These are phyloP conservation scores for Aphelocoma coerulescens DNA, from an alignment of 2,113 vertebrate species.

Conservation along the genomic window DNA sequence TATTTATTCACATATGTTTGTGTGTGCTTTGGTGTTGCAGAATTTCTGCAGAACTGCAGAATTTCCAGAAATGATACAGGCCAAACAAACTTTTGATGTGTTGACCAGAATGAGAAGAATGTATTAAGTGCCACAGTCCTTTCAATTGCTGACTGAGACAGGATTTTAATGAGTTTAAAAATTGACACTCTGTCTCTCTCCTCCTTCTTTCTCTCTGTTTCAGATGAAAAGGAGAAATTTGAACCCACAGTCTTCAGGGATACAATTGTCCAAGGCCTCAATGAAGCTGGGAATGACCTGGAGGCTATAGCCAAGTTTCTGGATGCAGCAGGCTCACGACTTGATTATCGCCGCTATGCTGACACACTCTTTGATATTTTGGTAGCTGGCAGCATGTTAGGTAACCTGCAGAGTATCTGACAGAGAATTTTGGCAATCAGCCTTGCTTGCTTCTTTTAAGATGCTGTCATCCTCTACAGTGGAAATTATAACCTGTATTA, in stretches of 20 bases:
- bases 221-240: conserved; percentile 99
- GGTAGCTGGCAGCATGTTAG: conserved; percentile 93
- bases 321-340: conserved; percentile 84
- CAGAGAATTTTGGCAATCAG: not conserved
- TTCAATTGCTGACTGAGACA: not conserved
- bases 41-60: not conserved
- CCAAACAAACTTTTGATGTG: not conserved
- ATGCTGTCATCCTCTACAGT: not conserved
- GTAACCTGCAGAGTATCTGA: conserved; percentile 62
- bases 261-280: conserved; percentile 88
- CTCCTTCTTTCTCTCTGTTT: not conserved
- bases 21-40: not conserved
- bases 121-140: not conserved
- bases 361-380: conserved; percentile 93
- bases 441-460: not conserved
- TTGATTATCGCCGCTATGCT: conserved; percentile 94
- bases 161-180: not conserved
- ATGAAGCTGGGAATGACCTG: conserved; percentile 86
- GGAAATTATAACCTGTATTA: not conserved
- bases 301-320: conserved; percentile 91
- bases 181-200: not conserved
- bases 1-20: not conserved
- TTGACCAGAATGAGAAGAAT: not conserved
- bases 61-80: not conserved
- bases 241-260: conserved; percentile 93